phyloP scores from a whole-genome alignment of 1,140 invertebrate genomes.

The Lordiphosa stackelbergi region DNA sequence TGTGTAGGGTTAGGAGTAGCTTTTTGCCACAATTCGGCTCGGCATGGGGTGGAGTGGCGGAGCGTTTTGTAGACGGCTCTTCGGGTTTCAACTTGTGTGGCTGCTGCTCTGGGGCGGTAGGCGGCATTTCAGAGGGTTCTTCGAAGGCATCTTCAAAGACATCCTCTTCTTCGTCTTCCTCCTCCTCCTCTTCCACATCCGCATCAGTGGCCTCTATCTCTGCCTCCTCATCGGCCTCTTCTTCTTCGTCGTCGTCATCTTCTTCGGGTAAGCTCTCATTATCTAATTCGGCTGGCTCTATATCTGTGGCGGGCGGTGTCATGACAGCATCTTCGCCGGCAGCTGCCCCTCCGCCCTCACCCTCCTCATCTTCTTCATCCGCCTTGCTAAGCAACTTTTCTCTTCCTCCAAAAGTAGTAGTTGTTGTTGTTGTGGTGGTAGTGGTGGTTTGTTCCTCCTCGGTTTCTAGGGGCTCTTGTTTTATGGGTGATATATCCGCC shows the following conservation, averaged over 20 bases:
- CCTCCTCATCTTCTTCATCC: conserved; percentile 16
- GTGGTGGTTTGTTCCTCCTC: conserved; percentile 51
- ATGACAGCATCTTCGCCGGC: conserved; percentile 45
- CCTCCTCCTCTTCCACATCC: conserved; percentile 54
- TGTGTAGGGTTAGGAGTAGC: conserved; percentile 38
- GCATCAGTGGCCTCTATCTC: conserved; percentile 67
- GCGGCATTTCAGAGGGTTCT: conserved; percentile 48
- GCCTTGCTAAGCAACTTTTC: conserved; percentile 37
- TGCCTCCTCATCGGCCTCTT: conserved; percentile 48
- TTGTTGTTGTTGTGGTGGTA: conserved; percentile 37
- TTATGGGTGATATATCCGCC: conserved; percentile 14
- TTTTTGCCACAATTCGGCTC: conserved; percentile 27
- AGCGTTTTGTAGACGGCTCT: conserved; percentile 6
- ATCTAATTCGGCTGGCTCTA: conserved; percentile 33
- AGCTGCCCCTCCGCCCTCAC: neutral
- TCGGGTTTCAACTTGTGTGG: neutral
- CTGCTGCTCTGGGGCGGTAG: conserved; percentile 5
- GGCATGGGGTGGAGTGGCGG: conserved; percentile 9
- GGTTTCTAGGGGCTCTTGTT: conserved; percentile 41
- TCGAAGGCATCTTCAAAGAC: conserved; percentile 34
- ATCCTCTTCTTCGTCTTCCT: conserved; percentile 45
- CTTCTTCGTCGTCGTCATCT: conserved; percentile 29
- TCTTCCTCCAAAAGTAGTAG: conserved; percentile 4
- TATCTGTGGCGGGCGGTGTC: conserved; percentile 61
- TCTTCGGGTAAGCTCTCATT: conserved; percentile 50